A percentile compares a stretch with the other conserved stretches of the same genome.
phyloP scores from a whole-genome alignment of 2,888 invertebrate species.

The Caenorhabditis doughertyi region DNA sequence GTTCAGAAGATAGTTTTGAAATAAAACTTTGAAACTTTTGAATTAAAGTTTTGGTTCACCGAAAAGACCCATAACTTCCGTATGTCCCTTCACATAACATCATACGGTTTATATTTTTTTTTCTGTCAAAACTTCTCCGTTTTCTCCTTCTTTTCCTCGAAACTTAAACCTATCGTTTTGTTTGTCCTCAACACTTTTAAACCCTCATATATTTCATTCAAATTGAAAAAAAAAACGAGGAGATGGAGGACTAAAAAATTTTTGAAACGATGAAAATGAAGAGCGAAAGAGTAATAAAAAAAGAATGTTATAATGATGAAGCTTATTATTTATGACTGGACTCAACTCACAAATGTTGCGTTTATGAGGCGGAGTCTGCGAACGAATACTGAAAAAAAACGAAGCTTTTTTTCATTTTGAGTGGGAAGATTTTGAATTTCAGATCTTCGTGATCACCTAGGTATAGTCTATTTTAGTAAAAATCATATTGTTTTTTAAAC shows the following conservation, averaged over 20 bases:
- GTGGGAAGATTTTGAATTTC: not conserved
- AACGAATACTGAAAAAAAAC: not conserved
- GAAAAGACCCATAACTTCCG: not conserved
- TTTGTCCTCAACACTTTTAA: conserved; percentile 10
- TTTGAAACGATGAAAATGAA: conserved; percentile 33
- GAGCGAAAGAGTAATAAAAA: conserved; percentile 54
- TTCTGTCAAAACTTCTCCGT: not conserved
- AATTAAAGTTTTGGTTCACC: not conserved
- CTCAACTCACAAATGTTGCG: conserved; percentile 28
- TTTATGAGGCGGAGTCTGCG: conserved; percentile 21
- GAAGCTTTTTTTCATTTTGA: not conserved
- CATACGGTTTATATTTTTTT: not conserved
- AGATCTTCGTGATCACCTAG: too few relatives aligned
- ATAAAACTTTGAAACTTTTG: not conserved
- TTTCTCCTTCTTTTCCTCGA: too few relatives aligned
- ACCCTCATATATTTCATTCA: not conserved
- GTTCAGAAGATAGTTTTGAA: not conserved
- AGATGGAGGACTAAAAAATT: conserved; percentile 6
- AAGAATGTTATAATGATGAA: conserved; percentile 58
- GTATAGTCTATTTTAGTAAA: too few relatives aligned
- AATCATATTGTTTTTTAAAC: too few relatives aligned
- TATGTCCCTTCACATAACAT: conserved; percentile 14
- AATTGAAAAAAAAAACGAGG: conserved; percentile 2
- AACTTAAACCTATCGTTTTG: not conserved
- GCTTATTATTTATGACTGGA: conserved; percentile 57